Base-by-base conservation (phyloP, 2,888 invertebrate species). In the Ethmia dodecea region DNA sequence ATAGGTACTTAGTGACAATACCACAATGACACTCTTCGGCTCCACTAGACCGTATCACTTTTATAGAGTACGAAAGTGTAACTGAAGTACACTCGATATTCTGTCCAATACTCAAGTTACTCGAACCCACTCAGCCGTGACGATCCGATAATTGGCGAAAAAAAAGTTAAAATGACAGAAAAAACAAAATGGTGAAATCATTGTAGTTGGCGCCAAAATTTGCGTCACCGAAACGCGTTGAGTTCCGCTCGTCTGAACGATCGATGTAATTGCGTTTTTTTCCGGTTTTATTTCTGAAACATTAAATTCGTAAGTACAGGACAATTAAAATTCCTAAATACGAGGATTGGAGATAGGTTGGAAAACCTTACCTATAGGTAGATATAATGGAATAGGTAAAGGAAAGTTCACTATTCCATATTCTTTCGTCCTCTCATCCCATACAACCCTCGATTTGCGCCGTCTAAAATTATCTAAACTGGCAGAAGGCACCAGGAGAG, bases 401-500 rank as follows among this genome's bases (percentile, higher is more conserved):
- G n/a, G n/a, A n/a, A n/a, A n/a, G n/a, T n/a, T n/a, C n/a, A n/a
- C n/a, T n/a, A n/a, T n/a, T n/a, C n/a, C n/a, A n/a, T n/a, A n/a
- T n/a, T n/a, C n/a, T n/a, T n/a, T n/a, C n/a, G n/a, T n/a, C n/a
- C n/a, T n/a, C n/a, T n/a, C n/a, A n/a, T n/a, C n/a, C n/a, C n/a
- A n/a, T n/a, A n/a, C n/a, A n/a, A n/a, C 22, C 22, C 22, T 22
- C 22, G 22, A 22, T 22, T 22, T 22, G 22, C 22, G 22, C 8
- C 22, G 22, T 22, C 28, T 28, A 13, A 28, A 28, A 28, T 15
- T 14, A 15, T 28, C 66, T 58, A 67, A 69, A 69, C 57, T 57
- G 49, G 48, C 52, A 52, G 62, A 52, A 62, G 60, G 63, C 60
- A 65, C 60, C 61, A 60, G 64, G 69, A 60, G 65, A 54, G 60